phyloP scores from a whole-genome alignment of 2,888 invertebrate species.

The Melinopterus prodromus region DNA sequence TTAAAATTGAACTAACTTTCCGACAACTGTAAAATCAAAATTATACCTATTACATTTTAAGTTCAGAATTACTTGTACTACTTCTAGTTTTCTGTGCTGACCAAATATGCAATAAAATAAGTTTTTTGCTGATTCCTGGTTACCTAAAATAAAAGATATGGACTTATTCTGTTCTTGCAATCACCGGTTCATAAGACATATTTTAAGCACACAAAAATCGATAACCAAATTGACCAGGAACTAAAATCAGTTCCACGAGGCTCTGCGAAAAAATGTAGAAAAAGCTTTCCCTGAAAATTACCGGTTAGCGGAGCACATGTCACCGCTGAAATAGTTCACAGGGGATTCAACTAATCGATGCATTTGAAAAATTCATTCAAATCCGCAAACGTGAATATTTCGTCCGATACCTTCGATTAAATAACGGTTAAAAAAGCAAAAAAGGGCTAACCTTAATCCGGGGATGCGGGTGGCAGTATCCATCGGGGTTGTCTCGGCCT shows the following conservation, averaged over 20 bases:
- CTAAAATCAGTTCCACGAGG: too few relatives aligned
- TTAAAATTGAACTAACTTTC: too few relatives aligned
- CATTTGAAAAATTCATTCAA: background rate
- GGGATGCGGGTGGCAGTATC: conserved; percentile 48
- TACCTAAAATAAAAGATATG: too few relatives aligned
- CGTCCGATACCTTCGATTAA: background rate
- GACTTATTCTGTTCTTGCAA: too few relatives aligned
- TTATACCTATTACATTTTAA: too few relatives aligned
- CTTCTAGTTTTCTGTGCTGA: too few relatives aligned
- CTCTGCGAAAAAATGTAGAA: background rate
- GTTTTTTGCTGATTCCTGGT: too few relatives aligned
- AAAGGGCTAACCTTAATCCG: conserved; percentile 49
- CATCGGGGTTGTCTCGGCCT: conserved; percentile 46
- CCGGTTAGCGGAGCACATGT: background rate
- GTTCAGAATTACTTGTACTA: too few relatives aligned
- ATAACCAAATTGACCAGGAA: too few relatives aligned
- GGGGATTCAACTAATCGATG: background rate
- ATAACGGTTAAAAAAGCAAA: background rate
- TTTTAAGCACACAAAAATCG: background rate
- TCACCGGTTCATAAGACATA: background rate
- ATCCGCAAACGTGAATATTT: background rate
- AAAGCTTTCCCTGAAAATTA: background rate
- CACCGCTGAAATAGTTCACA: background rate
- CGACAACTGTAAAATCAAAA: too few relatives aligned
- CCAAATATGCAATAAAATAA: too few relatives aligned